Conservation (phyloP, 2,888 invertebrate genomes). For the Drosophila mettleri region DNA sequence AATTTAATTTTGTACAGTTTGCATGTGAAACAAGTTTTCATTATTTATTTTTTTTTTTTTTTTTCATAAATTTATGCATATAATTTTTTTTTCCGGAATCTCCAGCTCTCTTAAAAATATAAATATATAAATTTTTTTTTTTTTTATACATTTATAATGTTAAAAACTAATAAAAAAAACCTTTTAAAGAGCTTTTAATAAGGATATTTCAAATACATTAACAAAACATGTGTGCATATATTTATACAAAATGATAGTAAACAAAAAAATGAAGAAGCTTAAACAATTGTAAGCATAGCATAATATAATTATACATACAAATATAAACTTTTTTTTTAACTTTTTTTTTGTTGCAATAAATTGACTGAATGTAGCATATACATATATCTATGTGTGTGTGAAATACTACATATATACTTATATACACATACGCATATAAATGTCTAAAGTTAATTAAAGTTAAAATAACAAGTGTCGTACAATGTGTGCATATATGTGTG, state of each 20-base stretch:
- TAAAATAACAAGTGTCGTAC: slow-evolving; percentile 20
- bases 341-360: slow-evolving; percentile 67
- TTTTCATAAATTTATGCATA: neutral
- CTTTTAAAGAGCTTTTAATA: slow-evolving; percentile 44
- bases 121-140: neutral
- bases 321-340: slow-evolving; percentile 31
- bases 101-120: neutral
- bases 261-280: slow-evolving; percentile 12
- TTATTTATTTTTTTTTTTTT: neutral
- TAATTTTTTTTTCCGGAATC: neutral
- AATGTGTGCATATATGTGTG: slow-evolving; percentile 20
- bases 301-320: slow-evolving; percentile 5
- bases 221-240: slow-evolving; percentile 19
- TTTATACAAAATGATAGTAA: slow-evolving; percentile 9
- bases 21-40: neutral
- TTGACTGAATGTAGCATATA: slow-evolving; percentile 71
- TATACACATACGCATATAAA: slow-evolving; percentile 43
- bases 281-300: slow-evolving; percentile 28
- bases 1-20: slow-evolving; percentile 36
- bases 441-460: slow-evolving; percentile 62
- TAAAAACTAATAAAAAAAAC: neutral
- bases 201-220: slow-evolving; percentile 44
- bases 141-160: slow-evolving; percentile 4
- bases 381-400: slow-evolving; percentile 34
- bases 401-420: slow-evolving; percentile 19